These are phyloP conservation scores for Chelonus insularis DNA, from an alignment of 1,140 invertebrate genomes.

Conservation along the genomic window DNA sequence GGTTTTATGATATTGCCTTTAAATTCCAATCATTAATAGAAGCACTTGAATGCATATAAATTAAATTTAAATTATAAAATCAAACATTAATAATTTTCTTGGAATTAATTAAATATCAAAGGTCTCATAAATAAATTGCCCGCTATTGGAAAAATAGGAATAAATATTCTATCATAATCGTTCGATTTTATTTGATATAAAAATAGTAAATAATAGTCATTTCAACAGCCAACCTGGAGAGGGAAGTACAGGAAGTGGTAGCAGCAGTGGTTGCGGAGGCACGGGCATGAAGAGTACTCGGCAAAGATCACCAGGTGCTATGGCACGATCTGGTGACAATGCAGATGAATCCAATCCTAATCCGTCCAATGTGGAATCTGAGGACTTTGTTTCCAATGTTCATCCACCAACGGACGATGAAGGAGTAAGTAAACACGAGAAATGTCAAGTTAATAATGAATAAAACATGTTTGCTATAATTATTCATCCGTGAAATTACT, in stretches of 20 bases:
- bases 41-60: too few relatives aligned
- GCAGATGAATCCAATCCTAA: slow-evolving; percentile 51
- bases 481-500: neutral
- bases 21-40: too few relatives aligned
- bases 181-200: too few relatives aligned
- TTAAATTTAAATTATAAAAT: too few relatives aligned
- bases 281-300: slow-evolving; percentile 43
- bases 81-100: too few relatives aligned
- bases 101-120: too few relatives aligned
- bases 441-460: too few relatives aligned
- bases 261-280: slow-evolving; percentile 45
- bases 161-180: too few relatives aligned
- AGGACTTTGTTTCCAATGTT: slow-evolving; percentile 51
- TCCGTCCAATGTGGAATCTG: slow-evolving; percentile 47
- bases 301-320: slow-evolving; percentile 54
- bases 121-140: too few relatives aligned
- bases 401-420: slow-evolving; percentile 54
- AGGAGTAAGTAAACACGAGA: slow-evolving; percentile 40
- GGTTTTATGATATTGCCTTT: too few relatives aligned
- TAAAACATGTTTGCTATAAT: too few relatives aligned
- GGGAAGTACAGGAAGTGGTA: slow-evolving; percentile 52
- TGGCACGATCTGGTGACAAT: slow-evolving; percentile 46
- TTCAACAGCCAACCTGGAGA: slow-evolving; percentile 41
- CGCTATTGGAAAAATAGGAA: too few relatives aligned
- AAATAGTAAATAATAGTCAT: neutral